phyloP scores from a whole-genome alignment of 2,113 vertebrate genomes.

The Etia nguti region DNA sequence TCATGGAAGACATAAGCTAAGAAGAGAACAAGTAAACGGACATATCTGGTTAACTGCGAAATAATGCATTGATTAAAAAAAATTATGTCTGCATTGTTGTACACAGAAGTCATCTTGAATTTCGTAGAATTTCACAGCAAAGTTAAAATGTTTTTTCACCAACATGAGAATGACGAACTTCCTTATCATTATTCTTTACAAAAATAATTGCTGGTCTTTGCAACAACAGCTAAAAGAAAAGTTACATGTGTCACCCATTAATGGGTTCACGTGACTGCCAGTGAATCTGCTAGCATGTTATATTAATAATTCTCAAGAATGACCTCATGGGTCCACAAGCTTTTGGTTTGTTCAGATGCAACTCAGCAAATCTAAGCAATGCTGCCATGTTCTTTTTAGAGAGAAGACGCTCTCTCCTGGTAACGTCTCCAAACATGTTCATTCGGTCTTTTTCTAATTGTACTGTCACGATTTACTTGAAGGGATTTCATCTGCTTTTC shows the following conservation, averaged over 20 bases:
- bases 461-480: not conserved
- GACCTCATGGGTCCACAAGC: not conserved
- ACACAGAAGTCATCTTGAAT: not conserved
- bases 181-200: not conserved
- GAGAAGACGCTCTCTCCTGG: not conserved
- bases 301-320: not conserved
- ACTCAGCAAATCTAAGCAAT: not conserved
- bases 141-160: not conserved
- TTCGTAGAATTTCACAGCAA: not conserved
- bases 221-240: not conserved
- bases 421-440: not conserved
- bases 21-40: not conserved
- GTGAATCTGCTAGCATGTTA: not conserved
- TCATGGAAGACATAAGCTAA: conserved; percentile 85
- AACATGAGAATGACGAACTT: not conserved
- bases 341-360: not conserved
- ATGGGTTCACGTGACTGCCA: not conserved
- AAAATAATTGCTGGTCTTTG: not conserved
- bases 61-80: too few relatives aligned
- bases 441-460: not conserved
- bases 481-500: not conserved
- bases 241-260: not conserved
- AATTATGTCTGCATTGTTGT: not conserved
- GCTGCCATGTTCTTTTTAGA: not conserved
- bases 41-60: not conserved